phyloP scores from a whole-genome alignment of 2,888 invertebrate species.

The Pammene aurita region DNA sequence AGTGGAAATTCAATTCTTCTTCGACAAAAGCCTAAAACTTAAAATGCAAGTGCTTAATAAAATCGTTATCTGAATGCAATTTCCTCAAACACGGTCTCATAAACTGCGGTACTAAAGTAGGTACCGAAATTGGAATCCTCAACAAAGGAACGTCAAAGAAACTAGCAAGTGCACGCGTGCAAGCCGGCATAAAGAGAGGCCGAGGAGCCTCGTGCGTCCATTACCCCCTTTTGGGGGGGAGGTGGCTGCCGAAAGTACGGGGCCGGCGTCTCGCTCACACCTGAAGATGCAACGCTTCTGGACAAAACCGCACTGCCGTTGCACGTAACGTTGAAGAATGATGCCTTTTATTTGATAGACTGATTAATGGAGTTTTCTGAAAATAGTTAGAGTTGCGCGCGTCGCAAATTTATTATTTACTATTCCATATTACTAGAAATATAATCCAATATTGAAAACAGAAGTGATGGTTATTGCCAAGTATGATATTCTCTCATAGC shows the following conservation, averaged over 20 bases:
- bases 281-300: constrained; percentile 80
- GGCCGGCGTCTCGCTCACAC: constrained; percentile 70
- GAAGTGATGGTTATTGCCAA: too few species aligned
- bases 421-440: not conserved
- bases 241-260: constrained; percentile 69
- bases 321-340: constrained; percentile 76
- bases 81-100: constrained; percentile 21
- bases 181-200: constrained; percentile 77
- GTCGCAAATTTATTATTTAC: too few species aligned
- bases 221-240: constrained; percentile 64
- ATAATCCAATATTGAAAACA: too few species aligned
- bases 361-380: constrained; percentile 14
- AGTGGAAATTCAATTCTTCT: not conserved
- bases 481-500: too few species aligned
- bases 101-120: constrained; percentile 38
- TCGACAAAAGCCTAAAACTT: not conserved
- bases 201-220: constrained; percentile 80
- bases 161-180: constrained; percentile 80
- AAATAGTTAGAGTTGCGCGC: not conserved
- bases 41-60: constrained; percentile 24
- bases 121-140: constrained; percentile 78
- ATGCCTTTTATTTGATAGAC: constrained; percentile 58
- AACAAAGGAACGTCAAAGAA: constrained; percentile 80
- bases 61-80: constrained; percentile 26
- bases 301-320: constrained; percentile 77